Evolutionary conservation across 2,797 vertebrate species (phyloP).

Genomic region (Platalea minor): DNA sequence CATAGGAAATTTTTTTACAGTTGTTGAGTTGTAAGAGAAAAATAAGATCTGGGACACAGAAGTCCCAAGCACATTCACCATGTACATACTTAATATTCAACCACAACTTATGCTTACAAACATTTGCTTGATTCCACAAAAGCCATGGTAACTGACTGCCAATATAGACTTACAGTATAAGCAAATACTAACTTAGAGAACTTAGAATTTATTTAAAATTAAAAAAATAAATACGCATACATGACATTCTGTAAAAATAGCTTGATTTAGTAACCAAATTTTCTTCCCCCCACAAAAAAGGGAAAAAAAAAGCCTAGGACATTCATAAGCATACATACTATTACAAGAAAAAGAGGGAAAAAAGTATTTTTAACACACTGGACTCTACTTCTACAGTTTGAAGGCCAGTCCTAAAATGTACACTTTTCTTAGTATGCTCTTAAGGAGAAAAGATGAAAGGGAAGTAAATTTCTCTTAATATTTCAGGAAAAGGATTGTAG

Average conservation of each 20-base stretch:
- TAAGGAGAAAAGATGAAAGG: not conserved
- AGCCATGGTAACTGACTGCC: not conserved
- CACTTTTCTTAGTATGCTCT: not conserved
- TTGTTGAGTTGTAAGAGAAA: not conserved
- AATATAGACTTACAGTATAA: not conserved
- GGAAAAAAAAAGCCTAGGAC: accelerated
- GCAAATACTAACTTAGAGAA: not conserved
- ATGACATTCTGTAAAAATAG: not conserved
- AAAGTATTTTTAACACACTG: not conserved
- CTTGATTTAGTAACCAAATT: not conserved
- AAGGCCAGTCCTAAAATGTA: not conserved
- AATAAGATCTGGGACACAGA: not conserved
- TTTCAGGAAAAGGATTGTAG: not conserved
- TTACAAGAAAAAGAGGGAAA: not conserved
- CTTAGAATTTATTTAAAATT: not conserved
- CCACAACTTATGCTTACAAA: not conserved
- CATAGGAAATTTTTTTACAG: not conserved
- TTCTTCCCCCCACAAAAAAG: not conserved
- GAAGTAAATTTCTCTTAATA: not conserved
- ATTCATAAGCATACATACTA: not conserved
- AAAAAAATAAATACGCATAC: not conserved
- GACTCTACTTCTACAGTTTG: not conserved
- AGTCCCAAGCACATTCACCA: not conserved
- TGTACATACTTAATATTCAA: not conserved
- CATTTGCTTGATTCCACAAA: not conserved